Evolutionary conservation across 2,888 invertebrate genomes (phyloP), one percentile per base, ranked within the genome.

Genomic region (Macaria liturata): DNA sequence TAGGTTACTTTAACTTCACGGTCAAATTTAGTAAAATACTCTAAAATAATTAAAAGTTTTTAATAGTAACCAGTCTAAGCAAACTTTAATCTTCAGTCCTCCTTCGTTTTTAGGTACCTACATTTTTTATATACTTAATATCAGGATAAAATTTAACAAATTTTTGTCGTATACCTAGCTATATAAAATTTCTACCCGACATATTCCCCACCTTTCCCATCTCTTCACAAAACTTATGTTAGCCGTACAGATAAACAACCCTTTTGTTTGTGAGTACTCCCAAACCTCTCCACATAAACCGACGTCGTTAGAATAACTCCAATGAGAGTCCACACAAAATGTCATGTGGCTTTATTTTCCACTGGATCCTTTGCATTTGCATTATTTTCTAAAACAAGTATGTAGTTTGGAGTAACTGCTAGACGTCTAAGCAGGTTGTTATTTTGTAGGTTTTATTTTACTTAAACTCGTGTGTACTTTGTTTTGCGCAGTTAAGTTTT

Each of bases 221-320:
- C 42, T 7, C 55, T 53, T 45, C 3, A 39, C 6, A 49, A 31
- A 72, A 74, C 73, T 75, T 74, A 66, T 62, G 62, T 64, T 68
- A 67, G 66, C 67, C 55, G 57, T 58, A 46, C 57, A 67, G 56
- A 66, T 66, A 67, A 68, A 70, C 56, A 59, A 54, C 62, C 66
- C 66, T 67, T 80, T 83, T 84, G 80, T 83, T 80, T 75, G 67
- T 71, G 66, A 67, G 53, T 62, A 57, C 61, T 68, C 65, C 61
- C 69, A 59, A 62, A 63, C 62, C 66, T 63, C 63, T 45, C 46
- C 49, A 57, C 49, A 63, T 68, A 66, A 66, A 72, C 69, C 65
- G 62, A 61, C 51, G 62, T 63, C 61, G 59, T 66, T 66, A 58
- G 65, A 64, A 66, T 66, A 64, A 62, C 65, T 68, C 60, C 57